Base-by-base conservation (phyloP, 2,797 vertebrate genomes). In the Hemitrygon akajei region DNA sequence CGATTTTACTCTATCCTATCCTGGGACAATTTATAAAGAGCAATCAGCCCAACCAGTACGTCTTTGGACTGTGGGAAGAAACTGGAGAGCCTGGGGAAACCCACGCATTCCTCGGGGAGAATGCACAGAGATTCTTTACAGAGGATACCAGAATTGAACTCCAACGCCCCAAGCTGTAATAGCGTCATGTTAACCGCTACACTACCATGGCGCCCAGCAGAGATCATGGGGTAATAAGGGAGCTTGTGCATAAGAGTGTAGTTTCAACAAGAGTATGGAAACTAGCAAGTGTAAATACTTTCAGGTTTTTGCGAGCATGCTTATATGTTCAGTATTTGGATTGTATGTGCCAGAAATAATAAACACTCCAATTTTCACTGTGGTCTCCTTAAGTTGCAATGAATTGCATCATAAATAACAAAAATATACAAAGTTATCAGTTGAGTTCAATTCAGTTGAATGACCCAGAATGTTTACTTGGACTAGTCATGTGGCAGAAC, bases 401-500 rank as follows among this genome's bases (percentile, higher is more conserved):
- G 12, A 89, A 69, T 89, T n/a, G 66, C 63, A 89, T 86, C 60
- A 86, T 89, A 89, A 89, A 89, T 69, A 69, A 89, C 86, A 69
- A 89, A 69, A 89, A 69, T 89, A 89, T 89, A 89, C 86, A 89
- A 89, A 89, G 63, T 89, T 69, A 89, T 69, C 60, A 69, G 27
- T 75, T 18, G 69, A 66, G 6, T 69, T 63, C n/a, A 37, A 20
- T 11, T 92, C 91, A 75, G 12, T 25, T 6, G 40, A 11, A 75
- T 18, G 22, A 73, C 22, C 69, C 12, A 69, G 71, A 56, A 75
- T 47, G 63, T 91, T 66, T 14, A 20, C 63, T 34, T 25, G 40
- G 63, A 92, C 34, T 37, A 22, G 37, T 2, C 69, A 30, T 6
- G 4, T 56, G 71, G 25, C 40, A 71, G 71, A 69, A 12, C 40